Evolutionary conservation across 1,140 invertebrate genomes (phyloP).

Genomic region (Colletes gigas): DNA sequence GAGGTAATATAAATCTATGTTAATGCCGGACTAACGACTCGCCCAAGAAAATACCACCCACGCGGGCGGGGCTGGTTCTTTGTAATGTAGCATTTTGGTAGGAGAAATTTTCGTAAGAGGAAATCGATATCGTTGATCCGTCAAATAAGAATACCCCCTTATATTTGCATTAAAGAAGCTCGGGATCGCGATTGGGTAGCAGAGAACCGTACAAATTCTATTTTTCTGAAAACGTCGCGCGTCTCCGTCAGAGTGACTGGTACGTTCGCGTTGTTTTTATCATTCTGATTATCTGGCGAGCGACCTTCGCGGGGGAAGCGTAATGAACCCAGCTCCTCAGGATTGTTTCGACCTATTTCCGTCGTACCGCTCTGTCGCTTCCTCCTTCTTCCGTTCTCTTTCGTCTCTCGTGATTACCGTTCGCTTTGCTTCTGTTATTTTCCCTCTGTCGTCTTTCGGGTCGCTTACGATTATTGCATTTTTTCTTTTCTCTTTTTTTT

Average conservation of each 20-base stretch:
- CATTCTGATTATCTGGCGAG: conserved; percentile 27
- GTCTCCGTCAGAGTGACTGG: neutral
- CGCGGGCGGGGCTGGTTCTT: too few species aligned
- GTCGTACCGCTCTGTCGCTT: conserved; percentile 8
- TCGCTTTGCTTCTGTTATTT: conserved; percentile 24
- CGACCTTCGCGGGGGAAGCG: neutral
- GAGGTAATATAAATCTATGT: too few species aligned
- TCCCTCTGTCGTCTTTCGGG: conserved; percentile 20
- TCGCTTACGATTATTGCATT: conserved; percentile 51
- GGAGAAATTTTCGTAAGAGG: too few species aligned
- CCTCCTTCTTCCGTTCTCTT: neutral
- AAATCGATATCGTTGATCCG: too few species aligned
- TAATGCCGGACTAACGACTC: too few species aligned
- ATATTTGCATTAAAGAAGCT: neutral
- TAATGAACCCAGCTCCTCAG: conserved; percentile 44
- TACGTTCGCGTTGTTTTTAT: neutral
- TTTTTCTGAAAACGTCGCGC: conserved; percentile 16
- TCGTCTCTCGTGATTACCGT: conserved; percentile 36
- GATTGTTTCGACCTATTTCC: conserved; percentile 46
- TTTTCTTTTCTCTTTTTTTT: neutral
- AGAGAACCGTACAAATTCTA: conserved; percentile 4
- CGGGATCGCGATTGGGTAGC: neutral
- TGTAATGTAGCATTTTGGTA: too few species aligned
- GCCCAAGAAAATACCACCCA: too few species aligned
- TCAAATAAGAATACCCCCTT: too few species aligned